Conservation (phyloP, 2,797 vertebrate genomes). For the Ibycter americanus region DNA sequence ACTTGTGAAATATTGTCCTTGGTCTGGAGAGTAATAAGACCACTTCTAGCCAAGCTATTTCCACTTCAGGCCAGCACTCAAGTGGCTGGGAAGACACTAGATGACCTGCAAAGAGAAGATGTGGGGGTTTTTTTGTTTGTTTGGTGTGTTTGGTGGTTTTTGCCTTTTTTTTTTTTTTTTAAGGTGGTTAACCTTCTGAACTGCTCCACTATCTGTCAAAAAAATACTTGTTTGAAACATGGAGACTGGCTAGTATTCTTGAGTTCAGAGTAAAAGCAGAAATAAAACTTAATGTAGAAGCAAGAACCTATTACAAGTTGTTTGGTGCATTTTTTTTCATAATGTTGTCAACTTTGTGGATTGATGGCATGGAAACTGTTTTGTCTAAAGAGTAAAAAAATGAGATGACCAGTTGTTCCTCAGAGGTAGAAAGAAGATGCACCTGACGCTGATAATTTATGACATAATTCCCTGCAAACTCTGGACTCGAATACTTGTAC, state of each 20-base stretch:
- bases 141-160: background rate
- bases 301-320: background rate
- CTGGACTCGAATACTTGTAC: background rate
- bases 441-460: background rate
- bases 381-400: background rate
- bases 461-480: background rate
- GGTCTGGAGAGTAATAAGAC: background rate
- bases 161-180: background rate
- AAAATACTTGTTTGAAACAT: background rate
- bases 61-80: background rate
- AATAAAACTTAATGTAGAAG: background rate
- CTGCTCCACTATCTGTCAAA: conserved; percentile 2
- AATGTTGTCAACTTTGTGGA: background rate
- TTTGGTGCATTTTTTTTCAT: background rate
- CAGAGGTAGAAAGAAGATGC: background rate
- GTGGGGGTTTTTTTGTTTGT: background rate
- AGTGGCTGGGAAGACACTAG: background rate
- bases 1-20: background rate
- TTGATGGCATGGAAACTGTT: background rate
- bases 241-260: background rate
- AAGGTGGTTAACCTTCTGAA: background rate
- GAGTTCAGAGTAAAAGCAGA: background rate
- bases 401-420: background rate
- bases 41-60: background rate
- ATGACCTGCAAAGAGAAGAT: background rate